A percentile compares a stretch with the other conserved stretches of the same genome.
phyloP scores from a whole-genome alignment of 2,888 invertebrate species.

The Dicyrtoma fusca region DNA sequence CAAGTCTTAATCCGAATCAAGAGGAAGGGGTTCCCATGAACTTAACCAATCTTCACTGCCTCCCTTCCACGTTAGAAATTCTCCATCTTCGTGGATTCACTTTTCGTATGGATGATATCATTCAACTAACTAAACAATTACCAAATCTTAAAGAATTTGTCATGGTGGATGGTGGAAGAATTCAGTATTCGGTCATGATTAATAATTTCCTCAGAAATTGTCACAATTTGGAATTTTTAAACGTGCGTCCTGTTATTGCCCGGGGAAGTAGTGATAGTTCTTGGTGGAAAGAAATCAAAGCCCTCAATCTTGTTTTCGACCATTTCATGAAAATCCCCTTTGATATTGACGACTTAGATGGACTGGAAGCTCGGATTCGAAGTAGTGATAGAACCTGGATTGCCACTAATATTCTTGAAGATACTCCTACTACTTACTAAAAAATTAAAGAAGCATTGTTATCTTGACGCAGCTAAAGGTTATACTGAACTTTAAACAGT shows the following conservation, averaged over 20 bases:
- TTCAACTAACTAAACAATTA: conserved; percentile 37
- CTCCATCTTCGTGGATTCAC: conserved; percentile 46
- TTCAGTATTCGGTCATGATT: conserved; percentile 48
- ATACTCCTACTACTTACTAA: conserved; percentile 12
- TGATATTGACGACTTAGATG: conserved; percentile 52
- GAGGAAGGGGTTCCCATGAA: conserved; percentile 21
- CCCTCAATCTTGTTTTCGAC: conserved; percentile 43
- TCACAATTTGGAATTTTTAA: conserved; percentile 43
- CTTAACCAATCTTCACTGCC: conserved; percentile 23
- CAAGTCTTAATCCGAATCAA: conserved; percentile 20
- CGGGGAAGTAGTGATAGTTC: conserved; percentile 42
- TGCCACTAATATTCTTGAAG: conserved; percentile 59
- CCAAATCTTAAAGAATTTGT: conserved; percentile 46
- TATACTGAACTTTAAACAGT: too few species aligned
- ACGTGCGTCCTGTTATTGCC: conserved; percentile 46
- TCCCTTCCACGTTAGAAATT: conserved; percentile 43
- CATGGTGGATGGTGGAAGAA: conserved; percentile 46
- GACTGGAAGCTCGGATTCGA: conserved; percentile 48
- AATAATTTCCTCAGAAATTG: conserved; percentile 47
- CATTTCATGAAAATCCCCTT: conserved; percentile 50
- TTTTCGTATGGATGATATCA: conserved; percentile 43
- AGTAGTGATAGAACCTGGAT: conserved; percentile 47
- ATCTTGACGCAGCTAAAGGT: too few species aligned
- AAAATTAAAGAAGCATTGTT: too few species aligned
- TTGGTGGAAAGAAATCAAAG: conserved; percentile 47